These are phyloP conservation scores for Apis florea DNA, from an alignment of 1,140 invertebrate genomes.

Conservation along the genomic window DNA sequence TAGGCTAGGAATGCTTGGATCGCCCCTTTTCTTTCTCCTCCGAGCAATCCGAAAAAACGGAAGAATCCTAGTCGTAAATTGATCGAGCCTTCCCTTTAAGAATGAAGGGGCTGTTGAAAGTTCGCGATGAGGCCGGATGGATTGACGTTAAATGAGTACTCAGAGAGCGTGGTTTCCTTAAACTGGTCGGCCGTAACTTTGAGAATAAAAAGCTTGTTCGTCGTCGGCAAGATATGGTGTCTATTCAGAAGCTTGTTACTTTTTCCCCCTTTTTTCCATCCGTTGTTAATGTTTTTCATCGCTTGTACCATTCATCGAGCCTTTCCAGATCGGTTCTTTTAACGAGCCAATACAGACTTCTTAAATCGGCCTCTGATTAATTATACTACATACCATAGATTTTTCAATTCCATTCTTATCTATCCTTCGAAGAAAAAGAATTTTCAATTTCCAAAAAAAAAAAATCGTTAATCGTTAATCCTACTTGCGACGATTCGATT, in stretches of 20 bases:
- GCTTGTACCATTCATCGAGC: neutral
- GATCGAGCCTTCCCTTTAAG: slow-evolving; percentile 15
- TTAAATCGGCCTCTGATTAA: neutral
- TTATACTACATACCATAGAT: no score
- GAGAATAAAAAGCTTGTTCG: neutral
- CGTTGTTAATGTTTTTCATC: neutral
- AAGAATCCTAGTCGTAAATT: slow-evolving; percentile 26
- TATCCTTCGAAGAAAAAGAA: no score
- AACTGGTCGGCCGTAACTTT: slow-evolving; percentile 16
- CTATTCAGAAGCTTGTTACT: neutral
- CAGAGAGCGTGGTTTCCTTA: slow-evolving; percentile 1
- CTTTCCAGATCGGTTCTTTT: neutral
- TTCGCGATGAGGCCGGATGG: neutral
- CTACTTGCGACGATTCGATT: neutral
- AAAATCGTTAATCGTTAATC: neutral
- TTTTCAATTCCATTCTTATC: no score
- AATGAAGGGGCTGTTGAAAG: neutral
- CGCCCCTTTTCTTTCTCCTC: neutral
- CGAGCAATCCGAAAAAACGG: slow-evolving; percentile 1
- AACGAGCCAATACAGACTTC: neutral
- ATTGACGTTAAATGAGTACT: neutral
- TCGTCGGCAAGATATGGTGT: neutral
- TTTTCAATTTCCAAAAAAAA: no score
- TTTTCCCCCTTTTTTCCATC: neutral
- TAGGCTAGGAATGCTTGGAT: slow-evolving; percentile 7